Evolutionary conservation across 1,140 invertebrate species (phyloP), one percentile per base, ranked within the genome.

Genomic region (Gonioctena quinquepunctata): DNA sequence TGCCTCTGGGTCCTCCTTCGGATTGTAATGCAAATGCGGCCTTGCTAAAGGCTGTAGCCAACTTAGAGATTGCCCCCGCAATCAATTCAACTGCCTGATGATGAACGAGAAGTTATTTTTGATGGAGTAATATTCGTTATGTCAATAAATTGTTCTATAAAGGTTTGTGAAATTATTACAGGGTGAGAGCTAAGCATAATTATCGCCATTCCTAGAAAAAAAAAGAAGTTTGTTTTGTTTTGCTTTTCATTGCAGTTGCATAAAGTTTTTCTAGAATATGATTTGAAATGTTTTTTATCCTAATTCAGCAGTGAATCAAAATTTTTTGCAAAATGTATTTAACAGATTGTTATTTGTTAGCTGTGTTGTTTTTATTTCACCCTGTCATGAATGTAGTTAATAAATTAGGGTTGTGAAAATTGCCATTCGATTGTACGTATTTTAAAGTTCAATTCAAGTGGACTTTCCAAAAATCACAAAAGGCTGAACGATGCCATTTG

Each of bases 21-120:
- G 83, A 85, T 74, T 81, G 77, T 50, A 85, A 85, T 73, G 83
- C 84, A 23, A 84, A 84, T 69, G 82, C 82, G 7, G 77, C 77
- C 19, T 48, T 79, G 4, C 52, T 81, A 22, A 77, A 80, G 74
- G 71, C 75, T 1, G 73, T 82, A 4, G 71, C 74, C 5, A 79
- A 76, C 68, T 69, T 79, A 56, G 76, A 77, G 59, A 74, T 79
- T 26, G 18, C 74, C 2, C 61, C 76, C n/a, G 66, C 77, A 7
- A 82, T 82, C 19, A 82, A 82, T 48, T 77, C 76, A 21, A 81
- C 80, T 71, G 81, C 81, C 61, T 82, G 73, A 79, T 42, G 33
- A n/a, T 42, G 16, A 11, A 42, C 8, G 33, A 42, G 16, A 42
- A n/a, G 13, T 42, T 42, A n/a, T 42, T 42, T 42, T 42, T 42